Conservation (phyloP, 2,888 invertebrate genomes). For the Parasteatoda lunata region DNA sequence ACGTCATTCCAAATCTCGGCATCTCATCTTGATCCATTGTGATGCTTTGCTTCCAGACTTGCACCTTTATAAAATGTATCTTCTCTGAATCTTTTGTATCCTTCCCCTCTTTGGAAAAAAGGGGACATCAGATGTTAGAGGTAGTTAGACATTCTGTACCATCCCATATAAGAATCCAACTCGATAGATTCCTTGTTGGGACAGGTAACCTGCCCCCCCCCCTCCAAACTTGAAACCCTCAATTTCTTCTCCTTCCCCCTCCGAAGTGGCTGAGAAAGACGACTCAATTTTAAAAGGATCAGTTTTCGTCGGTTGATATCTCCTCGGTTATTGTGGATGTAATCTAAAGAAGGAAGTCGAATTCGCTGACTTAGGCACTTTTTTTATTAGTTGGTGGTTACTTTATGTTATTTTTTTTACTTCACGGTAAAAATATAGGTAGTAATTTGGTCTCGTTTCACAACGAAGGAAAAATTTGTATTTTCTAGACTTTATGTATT, state of each 20-base stretch:
- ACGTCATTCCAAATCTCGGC: neutral
- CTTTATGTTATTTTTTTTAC: too few species aligned
- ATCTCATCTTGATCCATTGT: constrained; percentile 28
- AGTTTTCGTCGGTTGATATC: constrained; percentile 32
- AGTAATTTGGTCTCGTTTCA: too few species aligned
- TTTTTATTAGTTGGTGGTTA: too few species aligned
- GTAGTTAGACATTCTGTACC: neutral
- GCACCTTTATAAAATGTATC: constrained; percentile 22
- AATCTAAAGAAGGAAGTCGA: constrained; percentile 22
- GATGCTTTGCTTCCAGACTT: constrained; percentile 35
- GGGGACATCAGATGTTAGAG: neutral
- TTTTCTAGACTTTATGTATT: too few species aligned
- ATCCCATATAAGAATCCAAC: too few species aligned
- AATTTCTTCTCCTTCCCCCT: neutral
- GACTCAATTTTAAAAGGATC: constrained; percentile 33
- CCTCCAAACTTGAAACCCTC: neutral
- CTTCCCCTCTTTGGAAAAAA: too few species aligned
- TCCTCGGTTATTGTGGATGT: constrained; percentile 12
- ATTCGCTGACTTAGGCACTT: too few species aligned
- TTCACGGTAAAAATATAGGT: too few species aligned
- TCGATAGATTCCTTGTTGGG: too few species aligned
- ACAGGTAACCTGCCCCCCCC: too few species aligned
- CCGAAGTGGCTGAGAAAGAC: constrained; percentile 31
- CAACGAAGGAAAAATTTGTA: too few species aligned
- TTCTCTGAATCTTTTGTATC: neutral